Conservation (phyloP, 1,140 invertebrate species). For the Drosophila pruinosa region DNA sequence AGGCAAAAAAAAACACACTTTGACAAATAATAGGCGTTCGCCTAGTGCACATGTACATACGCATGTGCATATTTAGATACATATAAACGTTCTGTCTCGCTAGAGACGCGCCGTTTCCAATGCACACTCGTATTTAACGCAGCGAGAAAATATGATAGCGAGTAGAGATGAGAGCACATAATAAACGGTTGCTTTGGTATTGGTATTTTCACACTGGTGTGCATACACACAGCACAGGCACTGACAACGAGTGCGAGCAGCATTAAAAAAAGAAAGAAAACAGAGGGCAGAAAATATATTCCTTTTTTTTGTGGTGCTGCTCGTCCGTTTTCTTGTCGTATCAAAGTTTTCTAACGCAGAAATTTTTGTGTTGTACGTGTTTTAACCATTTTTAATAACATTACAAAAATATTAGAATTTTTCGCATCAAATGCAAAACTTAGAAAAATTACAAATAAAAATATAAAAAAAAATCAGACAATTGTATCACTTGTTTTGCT, state of each 20-base stretch:
- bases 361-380: conserved; percentile 74
- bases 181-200: conserved; percentile 45
- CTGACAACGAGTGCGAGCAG: conserved; percentile 77
- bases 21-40: conserved; percentile 42
- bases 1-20: conserved; percentile 16
- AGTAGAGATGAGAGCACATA: conserved; percentile 41
- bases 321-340: conserved; percentile 81
- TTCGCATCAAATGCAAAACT: conserved; percentile 70
- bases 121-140: conserved; percentile 22
- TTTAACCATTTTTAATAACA: conserved; percentile 57
- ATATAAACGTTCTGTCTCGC: conserved; percentile 34
- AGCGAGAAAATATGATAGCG: conserved; percentile 34
- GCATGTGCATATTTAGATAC: not conserved
- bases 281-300: conserved; percentile 80
- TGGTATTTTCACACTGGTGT: conserved; percentile 61
- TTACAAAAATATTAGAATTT: conserved; percentile 66
- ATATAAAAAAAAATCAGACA: conserved; percentile 55
- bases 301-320: conserved; percentile 76
- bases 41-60: conserved; percentile 38
- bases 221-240: conserved; percentile 66
- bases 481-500: conserved; percentile 32
- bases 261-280: conserved; percentile 83
- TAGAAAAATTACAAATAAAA: conserved; percentile 61
- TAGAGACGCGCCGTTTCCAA: conserved; percentile 32
- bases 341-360: conserved; percentile 82